These are phyloP conservation scores for Shargacucullia verbasci DNA, from an alignment of 2,888 invertebrate species.

Conservation along the genomic window DNA sequence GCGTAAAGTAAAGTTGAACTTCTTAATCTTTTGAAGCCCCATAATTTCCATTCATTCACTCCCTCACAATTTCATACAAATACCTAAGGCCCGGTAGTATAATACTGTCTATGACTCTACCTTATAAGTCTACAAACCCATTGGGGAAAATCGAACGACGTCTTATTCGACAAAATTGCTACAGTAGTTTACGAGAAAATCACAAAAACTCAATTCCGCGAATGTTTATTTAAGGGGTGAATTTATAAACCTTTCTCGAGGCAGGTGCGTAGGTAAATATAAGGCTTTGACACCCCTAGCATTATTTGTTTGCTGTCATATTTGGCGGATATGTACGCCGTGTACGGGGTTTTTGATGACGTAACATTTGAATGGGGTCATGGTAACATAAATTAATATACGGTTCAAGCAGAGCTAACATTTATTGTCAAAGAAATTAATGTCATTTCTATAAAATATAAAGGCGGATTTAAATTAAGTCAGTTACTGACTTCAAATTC, in stretches of 20 bases:
- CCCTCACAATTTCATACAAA: not conserved
- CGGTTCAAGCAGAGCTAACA: too few relatives aligned
- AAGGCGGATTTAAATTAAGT: too few relatives aligned
- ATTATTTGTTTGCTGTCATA: slow-evolving; percentile 47
- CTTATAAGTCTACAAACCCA: not conserved
- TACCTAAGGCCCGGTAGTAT: not conserved
- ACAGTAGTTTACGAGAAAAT: slow-evolving; percentile 30
- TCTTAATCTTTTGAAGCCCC: too few relatives aligned
- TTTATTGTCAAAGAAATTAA: too few relatives aligned
- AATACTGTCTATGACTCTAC: too few relatives aligned
- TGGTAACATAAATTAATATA: too few relatives aligned
- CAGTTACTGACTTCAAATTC: too few relatives aligned
- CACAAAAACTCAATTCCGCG: slow-evolving; percentile 35
- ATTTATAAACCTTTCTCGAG: slow-evolving; percentile 41
- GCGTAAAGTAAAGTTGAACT: too few relatives aligned
- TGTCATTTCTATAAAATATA: too few relatives aligned
- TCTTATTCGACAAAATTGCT: slow-evolving; percentile 20
- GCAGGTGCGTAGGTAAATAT: slow-evolving; percentile 50
- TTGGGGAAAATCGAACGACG: slow-evolving; percentile 26
- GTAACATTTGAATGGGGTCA: not conserved
- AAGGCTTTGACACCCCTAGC: slow-evolving; percentile 23
- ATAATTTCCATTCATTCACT: not conserved
- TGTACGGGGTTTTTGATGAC: slow-evolving; percentile 5
- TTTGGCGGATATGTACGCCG: slow-evolving; percentile 17
- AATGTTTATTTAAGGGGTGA: slow-evolving; percentile 47